Evolutionary conservation across 2,797 vertebrate genomes (phyloP), one percentile per base, ranked within the genome.

Genomic region (Lepilemur septentrionalis): DNA sequence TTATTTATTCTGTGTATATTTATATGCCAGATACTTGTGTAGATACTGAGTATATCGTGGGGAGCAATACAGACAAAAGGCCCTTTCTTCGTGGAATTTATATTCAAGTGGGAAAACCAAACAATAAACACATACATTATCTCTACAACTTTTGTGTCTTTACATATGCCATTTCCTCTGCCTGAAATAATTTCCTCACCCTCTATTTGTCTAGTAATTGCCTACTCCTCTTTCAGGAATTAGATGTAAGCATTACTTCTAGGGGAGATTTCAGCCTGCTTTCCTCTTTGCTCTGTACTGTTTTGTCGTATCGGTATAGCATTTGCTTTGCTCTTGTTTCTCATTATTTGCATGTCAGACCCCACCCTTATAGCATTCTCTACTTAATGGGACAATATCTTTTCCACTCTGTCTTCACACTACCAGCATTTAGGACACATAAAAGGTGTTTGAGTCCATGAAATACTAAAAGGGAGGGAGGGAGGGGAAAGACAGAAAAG

Each of bases 81-180:
- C 7, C 38, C 15, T 92, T 85, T 92, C 72, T 82, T 91, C 32
- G 17, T 50, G 52, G 25, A 87, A 79, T 80, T 82, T 83, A 43
- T 35, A 76, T 83, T 81, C 50, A 48, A 88, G 32, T 91, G 41
- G 72, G 46, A 59, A 20, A 89, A 95, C 59, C n/a, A 92, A 94
- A 78, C 17, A 70, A 57, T 50, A 73, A 84, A 61, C 25, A 76
- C 6, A 52, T 69, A 72, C 2, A 20, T 83, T 81, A 59, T 96
- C 94, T 91, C 30, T 76, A 75, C 7, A 55, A 52, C 32, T 70
- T 94, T 38, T 30, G 35, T 70, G 25, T 67, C 15, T 93, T 91
- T 83, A 43, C 28, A 59, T 63, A 69, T 93, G 57, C 28, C 15
- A 63, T 61, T 96, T 92, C 18, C 48, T 91, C 75, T 70, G 35